Evolutionary conservation across 1,140 invertebrate species (phyloP).

Genomic region (Atta cephalotes): DNA sequence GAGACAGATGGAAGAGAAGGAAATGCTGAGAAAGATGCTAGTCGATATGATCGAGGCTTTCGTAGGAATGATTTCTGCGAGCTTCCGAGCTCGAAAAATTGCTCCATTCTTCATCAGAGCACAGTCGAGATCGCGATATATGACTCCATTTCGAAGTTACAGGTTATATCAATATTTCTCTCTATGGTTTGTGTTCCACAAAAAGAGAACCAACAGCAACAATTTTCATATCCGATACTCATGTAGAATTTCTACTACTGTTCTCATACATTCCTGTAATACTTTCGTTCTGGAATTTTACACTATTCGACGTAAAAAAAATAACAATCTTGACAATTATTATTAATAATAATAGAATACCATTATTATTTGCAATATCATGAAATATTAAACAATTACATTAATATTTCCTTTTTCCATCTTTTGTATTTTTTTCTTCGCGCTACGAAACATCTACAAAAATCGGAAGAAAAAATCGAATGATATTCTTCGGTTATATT

Average conservation of each 20-base stretch:
- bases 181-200: not conserved
- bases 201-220: not conserved
- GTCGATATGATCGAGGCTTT: slow-evolving; percentile 65
- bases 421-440: not conserved
- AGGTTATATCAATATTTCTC: slow-evolving; percentile 53
- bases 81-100: slow-evolving; percentile 67
- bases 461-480: slow-evolving; percentile 30
- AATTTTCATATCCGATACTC: slow-evolving; percentile 23
- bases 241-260: slow-evolving; percentile 31
- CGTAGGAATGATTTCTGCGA: slow-evolving; percentile 59
- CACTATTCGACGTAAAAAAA: not conserved
- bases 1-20: slow-evolving; percentile 32
- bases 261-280: slow-evolving; percentile 3
- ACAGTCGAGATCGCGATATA: slow-evolving; percentile 60
- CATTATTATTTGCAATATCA: not conserved
- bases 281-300: not conserved
- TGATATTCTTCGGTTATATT: slow-evolving; percentile 6
- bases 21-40: slow-evolving; percentile 42
- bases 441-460: not conserved
- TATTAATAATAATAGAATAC: slow-evolving; percentile 23
- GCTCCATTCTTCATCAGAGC: slow-evolving; percentile 58
- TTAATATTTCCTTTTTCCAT: slow-evolving; percentile 17
- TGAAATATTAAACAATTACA: not conserved
- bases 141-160: slow-evolving; percentile 59
- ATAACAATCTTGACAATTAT: not conserved